These are phyloP conservation scores for Stegastes partitus DNA, from an alignment of 2,113 vertebrate genomes.

Conservation along the genomic window DNA sequence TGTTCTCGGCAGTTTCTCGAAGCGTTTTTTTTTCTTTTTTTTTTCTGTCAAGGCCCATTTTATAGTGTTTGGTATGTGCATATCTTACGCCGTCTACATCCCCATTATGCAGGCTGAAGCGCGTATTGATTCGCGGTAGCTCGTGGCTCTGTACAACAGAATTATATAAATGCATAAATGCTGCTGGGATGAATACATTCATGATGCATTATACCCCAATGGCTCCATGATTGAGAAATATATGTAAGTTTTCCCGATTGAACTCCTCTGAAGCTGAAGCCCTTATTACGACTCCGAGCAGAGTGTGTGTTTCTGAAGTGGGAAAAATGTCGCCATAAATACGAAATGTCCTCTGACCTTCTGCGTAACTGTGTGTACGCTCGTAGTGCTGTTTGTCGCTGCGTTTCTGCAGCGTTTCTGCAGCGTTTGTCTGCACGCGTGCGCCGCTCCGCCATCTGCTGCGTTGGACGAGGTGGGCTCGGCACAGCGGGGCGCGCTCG, in stretches of 20 bases:
- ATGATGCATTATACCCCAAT: slow-evolving; percentile 53
- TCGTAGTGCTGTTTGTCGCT: not conserved
- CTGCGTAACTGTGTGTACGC: slow-evolving; percentile 13
- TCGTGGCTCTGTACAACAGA: slow-evolving; percentile 61
- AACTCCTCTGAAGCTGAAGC: slow-evolving; percentile 30
- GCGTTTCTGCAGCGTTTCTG: not conserved
- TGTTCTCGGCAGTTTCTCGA: slow-evolving; percentile 58
- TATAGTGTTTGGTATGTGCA: slow-evolving; percentile 70
- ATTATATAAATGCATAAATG: slow-evolving; percentile 72
- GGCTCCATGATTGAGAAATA: slow-evolving; percentile 47
- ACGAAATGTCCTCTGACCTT: not conserved
- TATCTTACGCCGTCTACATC: slow-evolving; percentile 53
- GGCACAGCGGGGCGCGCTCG: slow-evolving; percentile 53
- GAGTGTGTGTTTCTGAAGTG: slow-evolving; percentile 1
- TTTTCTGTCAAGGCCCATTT: slow-evolving; percentile 63
- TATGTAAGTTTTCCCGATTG: slow-evolving; percentile 45
- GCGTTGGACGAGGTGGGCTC: slow-evolving; percentile 52
- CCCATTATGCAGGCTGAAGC: slow-evolving; percentile 67
- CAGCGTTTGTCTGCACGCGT: slow-evolving; percentile 25
- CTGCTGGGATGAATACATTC: slow-evolving; percentile 65
- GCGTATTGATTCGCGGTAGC: slow-evolving; percentile 64
- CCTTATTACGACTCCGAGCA: slow-evolving; percentile 16
- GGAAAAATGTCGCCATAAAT: slow-evolving; percentile 2
- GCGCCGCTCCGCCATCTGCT: slow-evolving; percentile 73
- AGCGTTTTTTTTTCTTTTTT: too few relatives aligned